A percentile compares a stretch with the other conserved stretches of the same genome.
These are phyloP conservation scores for Teleiodes luculella DNA, from an alignment of 2,888 invertebrate genomes.

Conservation along the genomic window DNA sequence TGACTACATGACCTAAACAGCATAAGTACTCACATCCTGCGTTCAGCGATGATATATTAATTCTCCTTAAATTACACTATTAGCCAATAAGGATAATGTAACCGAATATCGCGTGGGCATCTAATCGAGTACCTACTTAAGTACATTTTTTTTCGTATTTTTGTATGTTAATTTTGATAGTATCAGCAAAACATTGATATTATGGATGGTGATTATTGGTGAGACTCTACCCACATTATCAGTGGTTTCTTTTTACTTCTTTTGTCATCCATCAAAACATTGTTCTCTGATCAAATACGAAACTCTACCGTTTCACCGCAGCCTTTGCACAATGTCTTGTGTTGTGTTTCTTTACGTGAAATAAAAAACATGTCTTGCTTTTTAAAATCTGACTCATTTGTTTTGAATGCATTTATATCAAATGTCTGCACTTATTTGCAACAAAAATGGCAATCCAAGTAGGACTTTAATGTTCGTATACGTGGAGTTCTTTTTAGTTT, in stretches of 20 bases:
- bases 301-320: slow-evolving; percentile 50
- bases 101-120: too few species aligned
- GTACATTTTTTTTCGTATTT: too few species aligned
- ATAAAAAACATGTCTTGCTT: background rate
- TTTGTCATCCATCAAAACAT: background rate
- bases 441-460: too few species aligned
- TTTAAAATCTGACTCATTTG: background rate
- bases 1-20: slow-evolving; percentile 35
- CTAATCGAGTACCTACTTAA: too few species aligned
- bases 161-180: too few species aligned
- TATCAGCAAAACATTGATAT: too few species aligned
- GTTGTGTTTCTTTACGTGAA: background rate
- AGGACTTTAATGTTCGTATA: background rate
- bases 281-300: slow-evolving; percentile 8
- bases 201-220: too few species aligned
- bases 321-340: slow-evolving; percentile 2
- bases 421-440: background rate
- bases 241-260: background rate
- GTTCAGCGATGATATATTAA: background rate
- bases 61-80: background rate
- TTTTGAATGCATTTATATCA: background rate
- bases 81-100: too few species aligned
- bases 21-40: slow-evolving; percentile 58
- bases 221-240: too few species aligned
- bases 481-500: background rate